A percentile compares a stretch with the other conserved stretches of the same genome.
These are phyloP conservation scores for Hemichromis elongatus DNA, from an alignment of 2,113 vertebrate species.

Conservation along the genomic window DNA sequence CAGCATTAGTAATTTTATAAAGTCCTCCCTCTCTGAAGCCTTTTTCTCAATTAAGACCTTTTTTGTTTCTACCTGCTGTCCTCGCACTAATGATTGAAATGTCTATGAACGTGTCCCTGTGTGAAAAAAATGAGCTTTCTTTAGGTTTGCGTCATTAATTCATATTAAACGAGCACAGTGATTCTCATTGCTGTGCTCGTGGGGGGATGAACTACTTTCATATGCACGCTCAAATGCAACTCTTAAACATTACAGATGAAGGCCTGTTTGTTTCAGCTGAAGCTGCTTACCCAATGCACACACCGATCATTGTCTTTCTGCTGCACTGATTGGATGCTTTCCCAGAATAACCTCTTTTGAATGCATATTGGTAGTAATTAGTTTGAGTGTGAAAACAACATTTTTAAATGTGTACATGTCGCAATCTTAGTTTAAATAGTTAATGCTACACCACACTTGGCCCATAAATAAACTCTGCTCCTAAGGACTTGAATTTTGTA, in stretches of 20 bases:
- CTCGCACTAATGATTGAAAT: background rate
- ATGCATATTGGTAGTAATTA: background rate
- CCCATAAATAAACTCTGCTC: background rate
- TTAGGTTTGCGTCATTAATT: background rate
- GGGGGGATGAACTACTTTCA: background rate
- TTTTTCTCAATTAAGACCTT: background rate
- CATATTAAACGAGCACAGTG: background rate
- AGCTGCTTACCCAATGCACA: background rate
- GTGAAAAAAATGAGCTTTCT: background rate
- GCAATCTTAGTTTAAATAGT: background rate
- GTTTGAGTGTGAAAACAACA: background rate
- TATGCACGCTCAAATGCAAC: background rate
- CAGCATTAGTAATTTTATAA: background rate
- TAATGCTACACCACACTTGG: background rate
- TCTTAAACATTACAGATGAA: slow-evolving; percentile 1
- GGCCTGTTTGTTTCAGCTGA: slow-evolving; percentile 1
- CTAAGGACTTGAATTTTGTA: background rate
- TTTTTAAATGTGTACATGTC: background rate
- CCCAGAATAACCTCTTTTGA: slow-evolving; percentile 9
- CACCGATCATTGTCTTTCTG: slow-evolving; percentile 9
- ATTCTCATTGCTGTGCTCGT: background rate
- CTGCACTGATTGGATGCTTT: background rate
- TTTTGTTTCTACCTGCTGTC: background rate
- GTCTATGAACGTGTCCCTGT: background rate
- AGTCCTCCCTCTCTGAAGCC: background rate